Conservation (phyloP, 2,797 vertebrate genomes). For the Aselliscus stoliczkanus region DNA sequence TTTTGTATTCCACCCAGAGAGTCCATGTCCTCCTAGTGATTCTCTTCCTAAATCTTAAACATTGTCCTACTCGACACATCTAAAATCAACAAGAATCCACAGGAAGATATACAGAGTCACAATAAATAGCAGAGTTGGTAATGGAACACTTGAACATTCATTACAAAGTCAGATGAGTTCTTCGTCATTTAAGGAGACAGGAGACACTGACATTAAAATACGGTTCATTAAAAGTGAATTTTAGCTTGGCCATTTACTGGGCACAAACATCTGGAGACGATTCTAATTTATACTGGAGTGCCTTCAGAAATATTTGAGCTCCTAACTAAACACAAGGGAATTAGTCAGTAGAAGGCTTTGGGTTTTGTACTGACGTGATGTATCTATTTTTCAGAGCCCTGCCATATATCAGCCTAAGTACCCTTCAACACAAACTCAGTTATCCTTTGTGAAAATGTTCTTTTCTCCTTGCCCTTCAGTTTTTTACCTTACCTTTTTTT, state of each 20-base stretch:
- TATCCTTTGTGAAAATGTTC: constrained; percentile 8
- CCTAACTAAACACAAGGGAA: constrained; percentile 81
- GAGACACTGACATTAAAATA: constrained; percentile 82
- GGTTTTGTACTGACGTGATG: constrained; percentile 45
- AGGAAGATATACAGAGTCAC: constrained; percentile 56
- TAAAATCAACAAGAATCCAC: constrained; percentile 29
- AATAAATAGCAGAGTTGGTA: constrained; percentile 56
- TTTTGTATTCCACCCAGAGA: constrained; percentile 12
- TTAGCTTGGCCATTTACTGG: constrained; percentile 76
- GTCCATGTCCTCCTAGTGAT: constrained; percentile 46
- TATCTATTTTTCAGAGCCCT: constrained; percentile 66
- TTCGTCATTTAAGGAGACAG: constrained; percentile 80
- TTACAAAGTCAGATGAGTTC: constrained; percentile 82
- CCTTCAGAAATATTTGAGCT: constrained; percentile 77
- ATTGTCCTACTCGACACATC: constrained; percentile 35
- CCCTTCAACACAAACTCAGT: not conserved
- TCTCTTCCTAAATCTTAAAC: constrained; percentile 60
- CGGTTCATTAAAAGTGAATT: constrained; percentile 81
- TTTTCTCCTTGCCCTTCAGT: constrained; percentile 6
- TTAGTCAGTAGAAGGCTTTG: constrained; percentile 68
- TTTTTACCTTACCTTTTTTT: constrained; percentile 17
- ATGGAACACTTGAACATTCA: constrained; percentile 71
- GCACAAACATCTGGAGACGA: constrained; percentile 80
- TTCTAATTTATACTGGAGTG: constrained; percentile 75
- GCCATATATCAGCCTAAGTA: constrained; percentile 43